These are phyloP conservation scores for Camponotus floridanus DNA, from an alignment of 1,140 invertebrate genomes.

Conservation along the genomic window DNA sequence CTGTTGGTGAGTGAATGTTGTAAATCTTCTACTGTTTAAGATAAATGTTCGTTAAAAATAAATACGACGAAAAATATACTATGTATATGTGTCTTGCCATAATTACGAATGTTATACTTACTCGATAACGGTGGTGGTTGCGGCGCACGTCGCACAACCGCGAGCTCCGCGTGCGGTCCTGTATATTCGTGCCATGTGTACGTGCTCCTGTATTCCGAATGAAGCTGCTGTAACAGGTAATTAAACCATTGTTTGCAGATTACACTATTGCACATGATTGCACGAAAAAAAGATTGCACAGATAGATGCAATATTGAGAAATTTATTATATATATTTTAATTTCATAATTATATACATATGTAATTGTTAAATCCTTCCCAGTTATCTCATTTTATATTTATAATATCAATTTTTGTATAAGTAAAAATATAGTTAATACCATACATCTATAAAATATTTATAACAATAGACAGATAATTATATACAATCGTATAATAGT, in stretches of 20 bases:
- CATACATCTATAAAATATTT: neutral
- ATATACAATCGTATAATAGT: neutral
- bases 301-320: neutral
- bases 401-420: neutral
- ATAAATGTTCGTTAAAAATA: slow-evolving; percentile 35
- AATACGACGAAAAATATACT: neutral
- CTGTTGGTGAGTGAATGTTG: neutral
- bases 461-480: neutral
- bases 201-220: slow-evolving; percentile 96
- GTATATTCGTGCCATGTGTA: slow-evolving; percentile 97
- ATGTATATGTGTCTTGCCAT: neutral
- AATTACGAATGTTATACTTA: slow-evolving; percentile 76
- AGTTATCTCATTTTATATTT: neutral
- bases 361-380: neutral
- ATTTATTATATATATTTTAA: neutral
- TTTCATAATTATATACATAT: neutral
- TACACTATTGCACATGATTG: too few species aligned
- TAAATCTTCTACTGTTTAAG: slow-evolving; percentile 5
- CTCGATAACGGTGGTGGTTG: slow-evolving; percentile 87
- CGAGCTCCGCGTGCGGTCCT: slow-evolving; percentile 88
- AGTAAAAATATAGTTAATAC: neutral
- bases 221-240: slow-evolving; percentile 90
- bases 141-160: slow-evolving; percentile 88
- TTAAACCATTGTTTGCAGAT: neutral
- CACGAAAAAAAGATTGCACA: neutral